These are phyloP conservation scores for Drosophila bifasciata DNA, from an alignment of 1,140 invertebrate genomes.

Conservation along the genomic window DNA sequence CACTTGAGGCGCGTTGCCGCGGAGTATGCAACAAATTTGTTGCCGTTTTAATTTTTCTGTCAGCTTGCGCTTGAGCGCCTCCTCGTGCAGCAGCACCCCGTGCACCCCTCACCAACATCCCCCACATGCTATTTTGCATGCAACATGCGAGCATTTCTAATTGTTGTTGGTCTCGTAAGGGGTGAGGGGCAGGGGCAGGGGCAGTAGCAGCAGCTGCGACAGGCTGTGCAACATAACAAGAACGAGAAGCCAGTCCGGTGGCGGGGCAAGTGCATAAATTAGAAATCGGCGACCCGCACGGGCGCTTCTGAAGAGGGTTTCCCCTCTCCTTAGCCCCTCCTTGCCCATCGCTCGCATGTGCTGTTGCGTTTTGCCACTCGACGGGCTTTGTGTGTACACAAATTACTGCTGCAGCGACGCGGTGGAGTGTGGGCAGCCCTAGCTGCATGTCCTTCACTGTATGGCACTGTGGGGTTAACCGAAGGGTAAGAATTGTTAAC, in stretches of 20 bases:
- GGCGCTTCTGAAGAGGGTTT: conserved; percentile 28
- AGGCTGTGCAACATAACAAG: conserved; percentile 50
- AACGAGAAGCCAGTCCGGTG: conserved; percentile 59
- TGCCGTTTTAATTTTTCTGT: conserved; percentile 76
- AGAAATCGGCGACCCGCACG: conserved; percentile 63
- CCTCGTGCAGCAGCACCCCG: conserved; percentile 1
- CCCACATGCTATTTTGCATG: conserved; percentile 36
- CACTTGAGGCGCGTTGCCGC: conserved; percentile 61
- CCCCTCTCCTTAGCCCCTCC: neutral
- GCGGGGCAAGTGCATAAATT: conserved; percentile 68
- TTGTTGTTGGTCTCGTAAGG: conserved; percentile 51
- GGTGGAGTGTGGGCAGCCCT: neutral
- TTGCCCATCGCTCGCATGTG: conserved; percentile 26
- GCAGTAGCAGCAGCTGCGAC: conserved; percentile 26
- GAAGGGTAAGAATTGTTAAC: conserved; percentile 63
- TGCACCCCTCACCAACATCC: neutral
- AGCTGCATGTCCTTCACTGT: conserved; percentile 33
- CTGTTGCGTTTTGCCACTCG: conserved; percentile 53
- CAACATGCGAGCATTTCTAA: conserved; percentile 71
- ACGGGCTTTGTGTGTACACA: conserved; percentile 66
- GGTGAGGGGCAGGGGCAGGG: conserved; percentile 7
- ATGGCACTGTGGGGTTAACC: conserved; percentile 48
- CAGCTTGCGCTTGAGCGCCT: conserved; percentile 70
- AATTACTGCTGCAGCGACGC: conserved; percentile 54
- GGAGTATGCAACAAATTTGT: conserved; percentile 77